Conservation (phyloP, 2,888 invertebrate genomes). For the Trichopria drosophilae region DNA sequence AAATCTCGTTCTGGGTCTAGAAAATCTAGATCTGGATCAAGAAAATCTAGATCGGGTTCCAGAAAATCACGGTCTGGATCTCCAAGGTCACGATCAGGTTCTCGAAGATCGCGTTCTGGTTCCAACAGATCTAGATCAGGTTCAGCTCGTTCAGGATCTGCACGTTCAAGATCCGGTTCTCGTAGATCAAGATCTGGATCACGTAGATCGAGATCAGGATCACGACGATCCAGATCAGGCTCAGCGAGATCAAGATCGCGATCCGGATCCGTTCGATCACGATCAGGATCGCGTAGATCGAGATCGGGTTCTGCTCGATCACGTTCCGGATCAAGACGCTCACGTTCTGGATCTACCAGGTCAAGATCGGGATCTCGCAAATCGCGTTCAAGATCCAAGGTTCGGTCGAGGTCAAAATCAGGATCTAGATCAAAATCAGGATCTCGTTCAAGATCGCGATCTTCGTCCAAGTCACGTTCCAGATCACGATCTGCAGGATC, state of each 20-base stretch:
- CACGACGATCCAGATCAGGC: slow-evolving; percentile 39
- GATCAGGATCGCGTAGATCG: slow-evolving; percentile 32
- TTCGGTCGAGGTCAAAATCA: slow-evolving; percentile 35
- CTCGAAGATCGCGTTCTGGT: slow-evolving; percentile 31
- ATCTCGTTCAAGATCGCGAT: slow-evolving; percentile 40
- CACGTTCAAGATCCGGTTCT: slow-evolving; percentile 31
- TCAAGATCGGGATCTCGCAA: slow-evolving; percentile 24
- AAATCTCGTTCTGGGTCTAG: slow-evolving; percentile 40
- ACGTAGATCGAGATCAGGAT: slow-evolving; percentile 42
- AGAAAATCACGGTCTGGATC: slow-evolving; percentile 43
- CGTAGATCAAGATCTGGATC: slow-evolving; percentile 16
- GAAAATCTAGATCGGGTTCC: slow-evolving; percentile 39
- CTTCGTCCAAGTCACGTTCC: slow-evolving; percentile 41
- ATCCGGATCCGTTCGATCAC: slow-evolving; percentile 43
- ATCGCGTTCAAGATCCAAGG: slow-evolving; percentile 40
- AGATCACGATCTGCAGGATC: slow-evolving; percentile 41
- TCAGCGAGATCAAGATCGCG: slow-evolving; percentile 39
- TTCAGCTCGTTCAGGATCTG: slow-evolving; percentile 26
- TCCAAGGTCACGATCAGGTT: slow-evolving; percentile 47
- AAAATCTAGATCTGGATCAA: slow-evolving; percentile 45
- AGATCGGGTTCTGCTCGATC: slow-evolving; percentile 40
- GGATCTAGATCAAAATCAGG: slow-evolving; percentile 41
- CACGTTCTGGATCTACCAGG: slow-evolving; percentile 32
- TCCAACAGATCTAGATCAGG: slow-evolving; percentile 30
- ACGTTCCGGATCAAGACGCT: slow-evolving; percentile 42